phyloP scores from a whole-genome alignment of 2,888 invertebrate genomes.

The Azorinus chamasolen region DNA sequence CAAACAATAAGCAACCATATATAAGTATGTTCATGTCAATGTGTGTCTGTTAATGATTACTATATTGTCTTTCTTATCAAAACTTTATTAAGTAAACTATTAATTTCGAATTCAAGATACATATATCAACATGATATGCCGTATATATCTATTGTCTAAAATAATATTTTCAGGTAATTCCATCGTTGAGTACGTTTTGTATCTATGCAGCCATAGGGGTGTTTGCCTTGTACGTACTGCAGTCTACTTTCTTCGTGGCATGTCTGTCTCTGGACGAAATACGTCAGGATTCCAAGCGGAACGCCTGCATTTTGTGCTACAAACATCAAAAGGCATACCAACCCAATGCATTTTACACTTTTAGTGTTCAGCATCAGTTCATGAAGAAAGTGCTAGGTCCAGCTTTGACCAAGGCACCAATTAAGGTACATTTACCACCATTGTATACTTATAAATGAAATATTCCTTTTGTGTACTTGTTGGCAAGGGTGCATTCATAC shows the following conservation, averaged over 20 bases:
- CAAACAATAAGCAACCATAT: too few species aligned
- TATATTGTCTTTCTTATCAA: too few species aligned
- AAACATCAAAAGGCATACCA: slow-evolving; percentile 88
- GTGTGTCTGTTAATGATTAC: too few species aligned
- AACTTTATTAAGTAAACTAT: too few species aligned
- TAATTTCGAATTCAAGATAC: too few species aligned
- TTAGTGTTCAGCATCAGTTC: slow-evolving; percentile 88
- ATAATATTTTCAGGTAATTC: slow-evolving; percentile 89
- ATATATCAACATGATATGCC: too few species aligned
- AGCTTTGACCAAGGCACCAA: slow-evolving; percentile 89
- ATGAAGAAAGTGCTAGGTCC: slow-evolving; percentile 90
- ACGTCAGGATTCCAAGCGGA: slow-evolving; percentile 74
- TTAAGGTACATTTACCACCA: slow-evolving; percentile 88
- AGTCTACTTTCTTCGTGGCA: slow-evolving; percentile 93
- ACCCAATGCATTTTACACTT: slow-evolving; percentile 88
- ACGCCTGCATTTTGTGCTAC: slow-evolving; percentile 88
- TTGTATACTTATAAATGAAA: too few species aligned
- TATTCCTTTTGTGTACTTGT: too few species aligned
- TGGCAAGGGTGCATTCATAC: too few species aligned
- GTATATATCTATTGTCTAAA: too few species aligned
- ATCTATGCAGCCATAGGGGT: slow-evolving; percentile 93
- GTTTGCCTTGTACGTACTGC: slow-evolving; percentile 89
- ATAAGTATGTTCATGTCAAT: too few species aligned
- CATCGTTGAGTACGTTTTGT: slow-evolving; percentile 93
- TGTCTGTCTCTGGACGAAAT: slow-evolving; percentile 91